Percentiles rank a stretch among this genome's conserved stretches.
Conservation (phyloP, 1,140 invertebrate species). For the Forficula auricularia region DNA sequence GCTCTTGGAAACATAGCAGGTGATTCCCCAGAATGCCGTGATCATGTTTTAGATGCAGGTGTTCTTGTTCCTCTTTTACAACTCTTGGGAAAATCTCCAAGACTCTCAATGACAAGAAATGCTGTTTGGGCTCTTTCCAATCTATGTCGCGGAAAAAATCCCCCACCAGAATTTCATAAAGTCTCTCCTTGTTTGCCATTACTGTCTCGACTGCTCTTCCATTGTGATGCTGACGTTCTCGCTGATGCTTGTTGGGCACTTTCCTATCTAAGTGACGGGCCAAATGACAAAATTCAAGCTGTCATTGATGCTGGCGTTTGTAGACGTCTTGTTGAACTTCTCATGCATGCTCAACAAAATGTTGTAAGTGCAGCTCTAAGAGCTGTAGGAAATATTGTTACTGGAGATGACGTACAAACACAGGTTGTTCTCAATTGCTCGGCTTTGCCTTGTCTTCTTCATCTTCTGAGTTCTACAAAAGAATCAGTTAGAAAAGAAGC, state of each 20-base stretch:
- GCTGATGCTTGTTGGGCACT: slow-evolving; percentile 92
- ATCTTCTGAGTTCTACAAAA: slow-evolving; percentile 58
- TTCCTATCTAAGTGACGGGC: slow-evolving; percentile 86
- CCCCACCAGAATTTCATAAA: slow-evolving; percentile 82
- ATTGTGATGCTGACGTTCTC: slow-evolving; percentile 78
- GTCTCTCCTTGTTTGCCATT: slow-evolving; percentile 70
- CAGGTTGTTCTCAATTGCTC: slow-evolving; percentile 85
- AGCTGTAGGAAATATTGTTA: slow-evolving; percentile 95
- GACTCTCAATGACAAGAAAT: slow-evolving; percentile 85
- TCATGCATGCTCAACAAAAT: slow-evolving; percentile 77
- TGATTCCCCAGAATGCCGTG: slow-evolving; percentile 80
- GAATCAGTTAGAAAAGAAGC: slow-evolving; percentile 90
- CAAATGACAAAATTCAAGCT: slow-evolving; percentile 95
- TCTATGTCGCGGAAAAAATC: slow-evolving; percentile 90
- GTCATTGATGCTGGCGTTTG: slow-evolving; percentile 94
- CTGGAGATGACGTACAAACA: slow-evolving; percentile 92
- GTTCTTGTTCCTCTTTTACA: slow-evolving; percentile 76
- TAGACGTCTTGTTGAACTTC: slow-evolving; percentile 77
- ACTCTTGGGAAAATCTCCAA: slow-evolving; percentile 60
- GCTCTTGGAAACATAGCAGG: slow-evolving; percentile 93
- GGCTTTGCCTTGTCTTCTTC: slow-evolving; percentile 68
- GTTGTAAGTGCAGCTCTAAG: slow-evolving; percentile 89
- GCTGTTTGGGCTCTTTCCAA: slow-evolving; percentile 97
- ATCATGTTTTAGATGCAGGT: slow-evolving; percentile 72
- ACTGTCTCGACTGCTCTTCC: slow-evolving; percentile 69